A percentile compares a stretch with the other conserved stretches of the same genome.
These are phyloP conservation scores for Tribolium madens DNA, from an alignment of 1,140 invertebrate species.

Conservation along the genomic window DNA sequence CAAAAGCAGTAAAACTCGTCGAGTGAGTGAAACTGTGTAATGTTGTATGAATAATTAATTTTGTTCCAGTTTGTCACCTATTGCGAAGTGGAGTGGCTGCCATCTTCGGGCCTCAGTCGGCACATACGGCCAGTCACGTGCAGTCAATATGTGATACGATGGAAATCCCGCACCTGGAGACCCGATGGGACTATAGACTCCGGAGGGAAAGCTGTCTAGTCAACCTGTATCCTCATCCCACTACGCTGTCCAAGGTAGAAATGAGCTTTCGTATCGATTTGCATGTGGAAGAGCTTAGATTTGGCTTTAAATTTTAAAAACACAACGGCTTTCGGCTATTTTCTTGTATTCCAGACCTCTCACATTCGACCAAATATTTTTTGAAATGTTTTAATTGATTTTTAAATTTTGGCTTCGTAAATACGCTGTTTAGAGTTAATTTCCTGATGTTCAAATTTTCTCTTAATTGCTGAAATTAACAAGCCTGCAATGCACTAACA, in stretches of 20 bases:
- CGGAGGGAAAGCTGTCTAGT: slow-evolving; percentile 90
- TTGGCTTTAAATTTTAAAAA: not conserved
- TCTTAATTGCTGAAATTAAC: not conserved
- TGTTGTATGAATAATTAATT: slow-evolving; percentile 48
- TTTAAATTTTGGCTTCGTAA: too few relatives aligned
- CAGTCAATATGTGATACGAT: slow-evolving; percentile 96
- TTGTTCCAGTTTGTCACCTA: slow-evolving; percentile 86
- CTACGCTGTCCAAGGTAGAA: slow-evolving; percentile 86
- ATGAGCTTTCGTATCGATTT: not conserved
- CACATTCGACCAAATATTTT: too few relatives aligned
- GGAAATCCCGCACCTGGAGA: slow-evolving; percentile 96
- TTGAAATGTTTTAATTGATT: too few relatives aligned
- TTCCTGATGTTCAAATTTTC: not conserved
- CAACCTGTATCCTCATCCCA: slow-evolving; percentile 94
- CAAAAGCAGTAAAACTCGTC: slow-evolving; percentile 21
- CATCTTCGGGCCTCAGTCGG: slow-evolving; percentile 93
- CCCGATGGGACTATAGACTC: slow-evolving; percentile 91
- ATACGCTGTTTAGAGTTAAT: not conserved
- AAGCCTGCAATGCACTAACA: not conserved
- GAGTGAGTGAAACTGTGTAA: slow-evolving; percentile 28
- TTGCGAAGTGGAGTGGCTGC: slow-evolving; percentile 89
- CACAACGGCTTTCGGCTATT: not conserved
- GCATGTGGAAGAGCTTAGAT: not conserved
- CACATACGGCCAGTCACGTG: slow-evolving; percentile 90
- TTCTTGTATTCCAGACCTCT: not conserved